Evolutionary conservation across 1,140 invertebrate genomes (phyloP), one percentile per base, ranked within the genome.

Genomic region (Drosophila pectinifera): DNA sequence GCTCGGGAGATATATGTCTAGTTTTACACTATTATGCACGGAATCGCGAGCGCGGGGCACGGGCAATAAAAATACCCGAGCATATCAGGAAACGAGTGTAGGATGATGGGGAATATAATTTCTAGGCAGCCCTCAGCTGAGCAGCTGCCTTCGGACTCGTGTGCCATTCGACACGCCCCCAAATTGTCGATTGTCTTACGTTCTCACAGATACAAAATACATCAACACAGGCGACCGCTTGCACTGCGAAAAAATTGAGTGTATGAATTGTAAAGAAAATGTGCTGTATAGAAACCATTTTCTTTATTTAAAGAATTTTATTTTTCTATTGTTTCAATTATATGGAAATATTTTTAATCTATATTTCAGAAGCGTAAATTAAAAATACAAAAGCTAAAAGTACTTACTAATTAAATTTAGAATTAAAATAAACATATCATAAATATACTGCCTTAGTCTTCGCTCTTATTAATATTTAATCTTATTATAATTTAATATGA

Each of bases 51-150:
- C 45, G 61, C 54, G 49, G 63, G 54, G 80, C 42, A 76, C 54
- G 57, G 59, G 81, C 49, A 70, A 85, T 85, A 85, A 85, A 85
- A 85, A 85, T 85, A 65, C 81, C 68, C 81, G 61, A 80, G 68
- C 75, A 75, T 77, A 78, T 61, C 64, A 76, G 69, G 56, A 77
- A 62, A 46, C 56, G 49, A 63, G 16, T 41, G 18, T 6, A 28
- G 22, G 20, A 72, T 58, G 24, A 41, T 42, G 48, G 34, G 53
- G 54, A 43, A 67, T 58, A 56, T 20, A 16, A 22, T 58, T 56
- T 65, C 61, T 43, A 48, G 38, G 41, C 74, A 75, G 24, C 45
- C 24, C 45, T 6, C 16, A 51, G 28, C 49, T 51, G 28, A 51
- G 49, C 49, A 51, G 73, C 75, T 78, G 73, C 73, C 51, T 68